phyloP scores from a whole-genome alignment of 2,888 invertebrate species.

The Mythimna pallens region DNA sequence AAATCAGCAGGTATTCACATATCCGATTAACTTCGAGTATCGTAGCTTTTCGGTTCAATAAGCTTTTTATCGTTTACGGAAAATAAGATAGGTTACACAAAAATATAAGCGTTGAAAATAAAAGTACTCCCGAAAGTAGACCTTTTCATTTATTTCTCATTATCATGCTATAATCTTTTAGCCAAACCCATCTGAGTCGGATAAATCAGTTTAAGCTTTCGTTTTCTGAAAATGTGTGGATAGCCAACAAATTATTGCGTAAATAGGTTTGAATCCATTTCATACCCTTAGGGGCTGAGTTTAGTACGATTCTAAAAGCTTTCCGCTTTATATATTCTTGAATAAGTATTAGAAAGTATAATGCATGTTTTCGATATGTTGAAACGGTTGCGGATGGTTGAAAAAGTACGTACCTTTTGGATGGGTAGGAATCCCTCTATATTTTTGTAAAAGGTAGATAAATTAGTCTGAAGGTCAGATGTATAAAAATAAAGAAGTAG shows the following conservation, averaged over 20 bases:
- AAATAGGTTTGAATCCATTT: conserved; percentile 54
- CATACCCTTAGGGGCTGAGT: conserved; percentile 25
- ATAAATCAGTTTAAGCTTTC: conserved; percentile 48
- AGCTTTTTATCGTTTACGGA: conserved; percentile 21
- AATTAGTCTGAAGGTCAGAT: conserved; percentile 20
- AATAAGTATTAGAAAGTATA: conserved; percentile 7
- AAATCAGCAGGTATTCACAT: conserved; percentile 16
- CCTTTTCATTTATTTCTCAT: conserved; percentile 54
- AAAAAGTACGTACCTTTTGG: background rate
- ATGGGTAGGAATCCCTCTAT: background rate
- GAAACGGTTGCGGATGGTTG: background rate
- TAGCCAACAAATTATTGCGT: conserved; percentile 47
- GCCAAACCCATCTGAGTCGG: conserved; percentile 48
- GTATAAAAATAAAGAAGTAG: conserved; percentile 41
- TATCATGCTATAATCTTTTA: conserved; percentile 43
- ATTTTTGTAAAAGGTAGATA: conserved; percentile 18
- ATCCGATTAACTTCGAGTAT: background rate
- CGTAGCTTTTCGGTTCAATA: conserved; percentile 3
- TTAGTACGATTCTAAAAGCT: conserved; percentile 30
- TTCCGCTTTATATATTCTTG: conserved; percentile 23
- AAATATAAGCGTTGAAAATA: conserved; percentile 37
- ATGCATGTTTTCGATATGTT: conserved; percentile 22
- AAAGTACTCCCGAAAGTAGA: conserved; percentile 21
- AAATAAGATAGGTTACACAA: conserved; percentile 16
- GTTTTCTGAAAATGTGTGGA: conserved; percentile 56